These are phyloP conservation scores for Pseudococcus viburni DNA, from an alignment of 2,888 invertebrate genomes.

Conservation along the genomic window DNA sequence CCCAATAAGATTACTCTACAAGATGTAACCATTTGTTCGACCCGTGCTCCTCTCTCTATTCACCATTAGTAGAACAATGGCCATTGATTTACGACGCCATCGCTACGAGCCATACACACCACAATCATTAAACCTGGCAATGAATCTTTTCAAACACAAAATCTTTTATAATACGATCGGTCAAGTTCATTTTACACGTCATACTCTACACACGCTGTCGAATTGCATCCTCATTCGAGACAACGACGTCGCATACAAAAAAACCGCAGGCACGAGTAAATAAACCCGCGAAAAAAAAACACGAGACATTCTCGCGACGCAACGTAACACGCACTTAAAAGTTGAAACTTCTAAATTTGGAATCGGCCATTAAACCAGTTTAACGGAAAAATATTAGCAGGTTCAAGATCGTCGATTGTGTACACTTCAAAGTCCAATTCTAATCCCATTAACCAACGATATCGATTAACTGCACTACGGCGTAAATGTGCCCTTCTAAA, in stretches of 20 bases:
- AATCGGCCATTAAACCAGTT: conserved; percentile 44
- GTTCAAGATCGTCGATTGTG: conserved; percentile 11
- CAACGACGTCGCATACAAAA: neutral
- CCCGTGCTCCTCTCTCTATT: neutral
- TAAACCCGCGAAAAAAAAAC: conserved; percentile 13
- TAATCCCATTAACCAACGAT: neutral
- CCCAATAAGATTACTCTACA: conserved; percentile 3
- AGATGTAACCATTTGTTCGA: neutral
- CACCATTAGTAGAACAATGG: conserved; percentile 6
- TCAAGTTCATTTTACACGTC: conserved; percentile 22
- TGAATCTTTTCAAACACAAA: conserved; percentile 32
- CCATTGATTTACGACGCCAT: conserved; percentile 44
- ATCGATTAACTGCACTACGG: too few relatives aligned
- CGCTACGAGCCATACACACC: conserved; percentile 13
- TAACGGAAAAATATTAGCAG: conserved; percentile 39
- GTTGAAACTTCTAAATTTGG: conserved; percentile 31
- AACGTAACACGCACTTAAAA: neutral
- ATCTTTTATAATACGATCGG: neutral
- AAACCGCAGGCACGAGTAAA: neutral
- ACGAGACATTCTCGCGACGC: neutral
- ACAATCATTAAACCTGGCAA: conserved; percentile 23
- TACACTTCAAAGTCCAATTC: neutral
- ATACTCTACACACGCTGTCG: neutral
- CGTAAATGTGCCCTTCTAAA: neutral
- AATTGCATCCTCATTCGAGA: neutral